These are phyloP conservation scores for Gobiocypris rarus DNA, from an alignment of 2,113 vertebrate species.

Conservation along the genomic window DNA sequence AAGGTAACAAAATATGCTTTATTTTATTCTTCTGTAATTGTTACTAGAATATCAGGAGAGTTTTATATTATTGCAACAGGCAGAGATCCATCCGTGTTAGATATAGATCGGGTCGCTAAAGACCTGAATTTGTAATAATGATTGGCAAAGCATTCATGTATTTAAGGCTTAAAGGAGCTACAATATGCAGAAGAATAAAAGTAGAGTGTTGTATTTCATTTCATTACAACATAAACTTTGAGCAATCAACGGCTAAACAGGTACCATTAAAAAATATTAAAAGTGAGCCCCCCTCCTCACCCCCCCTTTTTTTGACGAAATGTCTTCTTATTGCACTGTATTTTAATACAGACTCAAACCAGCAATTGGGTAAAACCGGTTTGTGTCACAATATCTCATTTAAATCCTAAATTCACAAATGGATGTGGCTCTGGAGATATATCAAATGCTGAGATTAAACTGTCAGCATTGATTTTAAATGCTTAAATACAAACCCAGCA, in stretches of 20 bases:
- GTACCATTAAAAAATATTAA: neutral
- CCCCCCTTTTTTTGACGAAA: neutral
- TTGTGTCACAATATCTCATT: slow-evolving; percentile 15
- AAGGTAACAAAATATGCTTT: too few relatives aligned
- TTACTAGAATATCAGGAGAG: too few relatives aligned
- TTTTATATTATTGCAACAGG: too few relatives aligned
- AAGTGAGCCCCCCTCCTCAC: too few relatives aligned
- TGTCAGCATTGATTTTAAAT: slow-evolving; percentile 26
- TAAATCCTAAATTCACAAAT: neutral
- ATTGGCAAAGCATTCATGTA: too few relatives aligned
- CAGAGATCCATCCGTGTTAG: too few relatives aligned
- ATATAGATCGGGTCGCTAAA: too few relatives aligned
- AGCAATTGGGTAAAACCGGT: neutral
- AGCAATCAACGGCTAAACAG: neutral
- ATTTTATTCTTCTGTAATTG: too few relatives aligned
- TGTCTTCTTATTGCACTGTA: neutral
- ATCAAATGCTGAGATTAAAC: slow-evolving; percentile 28
- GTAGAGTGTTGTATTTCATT: neutral
- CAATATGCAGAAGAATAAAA: neutral
- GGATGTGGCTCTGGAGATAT: neutral
- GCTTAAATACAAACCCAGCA: slow-evolving; percentile 10
- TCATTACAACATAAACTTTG: neutral
- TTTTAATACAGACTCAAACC: neutral
- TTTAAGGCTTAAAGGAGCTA: neutral
- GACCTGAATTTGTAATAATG: too few relatives aligned